Evolutionary conservation across 2,888 invertebrate species (phyloP).

Genomic region (Gryllus longicercus): DNA sequence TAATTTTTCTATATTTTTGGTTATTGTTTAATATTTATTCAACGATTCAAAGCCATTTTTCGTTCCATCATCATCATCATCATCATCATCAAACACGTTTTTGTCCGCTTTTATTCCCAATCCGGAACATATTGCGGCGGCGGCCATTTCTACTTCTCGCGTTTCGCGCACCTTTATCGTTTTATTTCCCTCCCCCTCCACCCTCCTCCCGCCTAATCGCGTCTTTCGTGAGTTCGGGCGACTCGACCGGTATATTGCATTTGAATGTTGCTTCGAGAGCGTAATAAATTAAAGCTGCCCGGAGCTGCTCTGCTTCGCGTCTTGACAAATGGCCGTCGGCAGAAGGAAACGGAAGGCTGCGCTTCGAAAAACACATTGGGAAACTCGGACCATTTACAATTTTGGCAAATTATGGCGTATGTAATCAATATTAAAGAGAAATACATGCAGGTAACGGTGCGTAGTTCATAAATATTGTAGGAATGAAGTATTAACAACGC

Average conservation of each 20-base stretch:
- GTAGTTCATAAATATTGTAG: background rate
- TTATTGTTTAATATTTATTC: too few species aligned
- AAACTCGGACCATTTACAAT: background rate
- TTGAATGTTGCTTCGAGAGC: slow-evolving; percentile 2
- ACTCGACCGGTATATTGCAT: background rate
- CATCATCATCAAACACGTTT: too few species aligned
- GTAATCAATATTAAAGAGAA: slow-evolving; percentile 11
- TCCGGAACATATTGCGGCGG: background rate
- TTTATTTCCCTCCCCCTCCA: too few species aligned
- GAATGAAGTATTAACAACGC: background rate
- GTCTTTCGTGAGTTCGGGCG: background rate
- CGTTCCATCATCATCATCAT: too few species aligned
- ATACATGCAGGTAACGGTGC: background rate
- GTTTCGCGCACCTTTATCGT: background rate
- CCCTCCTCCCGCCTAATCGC: too few species aligned
- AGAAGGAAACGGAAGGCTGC: slow-evolving; percentile 3
- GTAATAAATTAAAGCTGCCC: background rate
- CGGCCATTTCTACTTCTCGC: background rate
- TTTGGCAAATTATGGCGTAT: background rate
- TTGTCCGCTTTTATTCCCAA: too few species aligned
- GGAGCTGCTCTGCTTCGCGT: background rate
- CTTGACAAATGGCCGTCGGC: background rate
- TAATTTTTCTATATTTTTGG: too few species aligned
- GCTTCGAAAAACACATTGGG: background rate
- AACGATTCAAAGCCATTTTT: too few species aligned